These are phyloP conservation scores for Balaeniceps rex DNA, from an alignment of 2,113 vertebrate genomes.

Conservation along the genomic window DNA sequence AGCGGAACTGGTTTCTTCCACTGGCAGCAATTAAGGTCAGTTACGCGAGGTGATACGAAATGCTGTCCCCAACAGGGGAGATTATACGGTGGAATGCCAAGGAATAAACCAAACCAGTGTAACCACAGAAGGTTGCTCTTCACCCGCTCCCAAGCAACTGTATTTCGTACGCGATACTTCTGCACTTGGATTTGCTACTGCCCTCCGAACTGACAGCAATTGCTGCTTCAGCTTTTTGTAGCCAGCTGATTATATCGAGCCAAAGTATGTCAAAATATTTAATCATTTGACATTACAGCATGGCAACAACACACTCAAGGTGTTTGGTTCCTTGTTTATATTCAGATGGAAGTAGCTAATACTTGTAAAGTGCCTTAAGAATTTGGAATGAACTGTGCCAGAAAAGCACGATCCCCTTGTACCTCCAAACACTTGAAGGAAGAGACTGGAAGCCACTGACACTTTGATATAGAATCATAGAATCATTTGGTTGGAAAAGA, in stretches of 20 bases:
- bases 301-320: not conserved
- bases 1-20: not conserved
- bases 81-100: not conserved
- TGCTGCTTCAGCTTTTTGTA: not conserved
- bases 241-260: not conserved
- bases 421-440: not conserved
- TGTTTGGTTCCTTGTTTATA: not conserved
- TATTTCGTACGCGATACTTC: fast-evolving
- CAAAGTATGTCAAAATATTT: not conserved
- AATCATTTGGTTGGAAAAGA: too few relatives aligned
- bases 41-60: not conserved
- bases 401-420: not conserved
- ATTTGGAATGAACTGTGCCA: not conserved
- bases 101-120: not conserved
- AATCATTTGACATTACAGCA: not conserved
- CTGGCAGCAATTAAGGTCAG: not conserved
- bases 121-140: not conserved
- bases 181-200: not conserved
- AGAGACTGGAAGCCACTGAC: not conserved
- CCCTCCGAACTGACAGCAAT: not conserved
- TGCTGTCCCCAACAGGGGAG: not conserved
- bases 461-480: too few relatives aligned
- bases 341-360: not conserved
- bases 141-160: not conserved
- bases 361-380: not conserved